Conservation (phyloP, 2,888 invertebrate genomes). For the Nesidiocoris tenuis region DNA sequence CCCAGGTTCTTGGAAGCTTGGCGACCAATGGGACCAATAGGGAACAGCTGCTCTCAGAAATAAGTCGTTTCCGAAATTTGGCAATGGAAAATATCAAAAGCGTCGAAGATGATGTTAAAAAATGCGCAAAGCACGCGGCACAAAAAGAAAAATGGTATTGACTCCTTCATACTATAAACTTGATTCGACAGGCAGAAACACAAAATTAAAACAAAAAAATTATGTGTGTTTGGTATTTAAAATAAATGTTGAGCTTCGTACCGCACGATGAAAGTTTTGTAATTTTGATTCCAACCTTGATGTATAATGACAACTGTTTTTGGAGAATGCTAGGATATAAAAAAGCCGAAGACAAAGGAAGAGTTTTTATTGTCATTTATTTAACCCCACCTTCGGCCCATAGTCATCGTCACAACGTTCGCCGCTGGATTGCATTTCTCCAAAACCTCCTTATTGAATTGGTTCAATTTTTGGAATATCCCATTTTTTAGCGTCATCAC, state of each 20-base stretch:
- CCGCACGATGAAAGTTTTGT: too few species aligned
- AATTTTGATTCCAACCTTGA: too few species aligned
- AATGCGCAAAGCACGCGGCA: neutral
- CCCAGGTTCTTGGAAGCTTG: neutral
- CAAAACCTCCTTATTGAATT: slow-evolving; percentile 7
- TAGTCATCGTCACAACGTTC: neutral
- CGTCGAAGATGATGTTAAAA: neutral
- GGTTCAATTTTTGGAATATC: slow-evolving; percentile 5
- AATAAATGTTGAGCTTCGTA: too few species aligned
- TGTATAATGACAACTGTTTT: too few species aligned
- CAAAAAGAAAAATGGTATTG: too few species aligned
- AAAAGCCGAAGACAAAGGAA: too few species aligned
- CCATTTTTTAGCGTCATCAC: neutral
- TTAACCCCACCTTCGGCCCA: neutral
- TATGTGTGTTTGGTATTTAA: too few species aligned
- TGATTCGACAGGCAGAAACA: too few species aligned
- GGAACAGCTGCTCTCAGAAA: neutral
- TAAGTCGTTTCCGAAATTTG: neutral
- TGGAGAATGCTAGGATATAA: too few species aligned
- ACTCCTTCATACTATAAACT: too few species aligned
- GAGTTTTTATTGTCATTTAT: too few species aligned
- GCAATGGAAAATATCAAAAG: neutral
- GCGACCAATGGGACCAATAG: neutral
- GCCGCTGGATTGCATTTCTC: slow-evolving; percentile 4
- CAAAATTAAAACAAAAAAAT: too few species aligned